Base-by-base conservation (phyloP, 2,888 invertebrate species). In the Taenaris catops region DNA sequence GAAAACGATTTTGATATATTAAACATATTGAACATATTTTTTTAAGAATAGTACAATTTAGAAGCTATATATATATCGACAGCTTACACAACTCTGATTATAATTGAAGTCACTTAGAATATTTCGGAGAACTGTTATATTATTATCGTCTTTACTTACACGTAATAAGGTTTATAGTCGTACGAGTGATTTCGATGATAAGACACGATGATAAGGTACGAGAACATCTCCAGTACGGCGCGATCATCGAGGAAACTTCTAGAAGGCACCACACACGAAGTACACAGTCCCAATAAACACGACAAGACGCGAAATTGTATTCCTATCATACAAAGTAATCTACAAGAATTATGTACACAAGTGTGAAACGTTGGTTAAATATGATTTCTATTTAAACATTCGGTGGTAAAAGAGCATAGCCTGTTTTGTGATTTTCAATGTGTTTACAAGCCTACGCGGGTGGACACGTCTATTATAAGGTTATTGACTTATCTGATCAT, bases 1-100 rank as follows among this genome's bases (percentile, higher is more conserved):
- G 41, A 58, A 49, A 56, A 35, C 44, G 21, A 46, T 49, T 53
- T 49, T 48, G 48, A 46, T 48, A 55, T 36, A 50, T 27, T 19
- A 19, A 19, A n/a, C 11, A 20, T 34, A 28, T 37, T 38, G 36
- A 41, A 44, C 42, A 32, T 41, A 46, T 38, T 35, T 40, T 38
- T 38, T 28, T 29, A 31, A 29, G 23, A 25, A 38, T 32, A 42
- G 38, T 36, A 38, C 6, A 34, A 32, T 42, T 41, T 35, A 36
- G 31, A 20, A 24, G 31, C 44, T 41, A 43, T 44, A 7, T n/a
- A 17, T 17, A 17, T 19, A 47, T 44, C 34, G 35, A 47, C 42
- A 44, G 41, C 41, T 46, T 42, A 48, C 25, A 48, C 31, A 36
- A 40, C 40, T 35, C 35, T 18, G 37, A 20, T 38, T 26, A 38